Evolutionary conservation across 1,140 invertebrate species (phyloP), one percentile per base, ranked within the genome.

Genomic region (Trissolcus basalis): DNA sequence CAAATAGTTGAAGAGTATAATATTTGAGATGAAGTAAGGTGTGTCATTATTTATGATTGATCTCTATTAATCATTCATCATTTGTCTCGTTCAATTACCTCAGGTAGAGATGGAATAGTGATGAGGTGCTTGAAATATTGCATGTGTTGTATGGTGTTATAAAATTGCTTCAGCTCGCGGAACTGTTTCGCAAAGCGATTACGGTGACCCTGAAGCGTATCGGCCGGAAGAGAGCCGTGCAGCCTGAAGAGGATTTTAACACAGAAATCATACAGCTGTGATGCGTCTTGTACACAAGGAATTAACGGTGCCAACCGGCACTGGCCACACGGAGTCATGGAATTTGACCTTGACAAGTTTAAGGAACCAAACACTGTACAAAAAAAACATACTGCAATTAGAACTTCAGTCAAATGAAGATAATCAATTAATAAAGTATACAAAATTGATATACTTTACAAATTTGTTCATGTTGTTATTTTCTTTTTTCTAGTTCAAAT

Each of bases 61-160:
- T n/a, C n/a, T n/a, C n/a, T n/a, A n/a, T n/a, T n/a, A n/a, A n/a
- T n/a, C 2, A 27, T 27, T 27, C 19, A 27, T 27, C 19, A 27
- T 27, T 6, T 27, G 6, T 27, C 19, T 27, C 19, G 19, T 41
- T 12, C 47, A 59, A 80, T 88, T 90, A 96, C 94, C 84, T 97
- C 94, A 10, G 97, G 97, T 80, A 99, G 89, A 13, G 93, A 90
- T 9, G 98, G 97, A 79, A 99, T 94, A 59, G 96, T 95, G 64
- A 99, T 96, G 41, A 99, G 90, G 86, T 97, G 95, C 85, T 97
- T 96, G 86, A 99, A 99, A 90, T 99, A 99, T 87, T 99, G 98
- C 79, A 99, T 90, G 81, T 94, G 97, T 81, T 94, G 93, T 5
- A 97, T 94, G 78, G 94, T 96, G 78, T 95, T 92, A 86, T 99